Base-by-base conservation (phyloP, 2,888 invertebrate species). In the Chydorus sphaericus region DNA sequence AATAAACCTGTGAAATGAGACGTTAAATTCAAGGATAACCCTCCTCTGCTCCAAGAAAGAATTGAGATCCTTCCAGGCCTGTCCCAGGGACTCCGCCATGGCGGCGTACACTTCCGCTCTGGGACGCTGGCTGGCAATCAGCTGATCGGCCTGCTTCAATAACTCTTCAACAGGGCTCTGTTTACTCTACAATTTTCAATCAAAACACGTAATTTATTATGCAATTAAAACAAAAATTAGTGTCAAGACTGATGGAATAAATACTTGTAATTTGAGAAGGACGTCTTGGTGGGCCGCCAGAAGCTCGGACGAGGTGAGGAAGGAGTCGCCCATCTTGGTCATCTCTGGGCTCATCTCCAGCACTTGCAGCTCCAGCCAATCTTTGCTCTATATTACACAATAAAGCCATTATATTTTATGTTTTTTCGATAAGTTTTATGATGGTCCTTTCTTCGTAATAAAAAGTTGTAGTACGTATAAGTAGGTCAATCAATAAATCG, bases 81-180 rank as follows among this genome's bases (percentile, higher is more conserved):
- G 73, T 56, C 79, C 80, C 50, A 83, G 67, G 5, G 82, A 82
- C 66, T 86, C 85, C 16, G 88, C 88, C 90, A 91, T 91, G 33
- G 89, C 88, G 57, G 83, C 81, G 69, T 89, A 86, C 29, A 90
- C 85, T 70, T 85, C 83, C 2, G 68, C 66, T 28, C 69, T 65
- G 20, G 85, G 83, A 66, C 80, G 79, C 66, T 85, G 83, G 29
- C 81, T 82, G 55, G 82, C 80, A 62, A 88, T 82, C 61, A 88
- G 73, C 65, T 83, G 82, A 69, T 91, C 90, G n/a, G 90, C 88
- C 70, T 87, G 83, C 54, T 82, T 77, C 59, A 89, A 78, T 59
- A 91, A 78, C 70, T 89, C 88, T 65, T 87, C 86, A 64, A 90
- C 87, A 55, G 90, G 88, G 66, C 84, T 85, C 68, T 89, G 87